Percentiles rank a stretch among this genome's conserved stretches.
phyloP scores from a whole-genome alignment of 2,797 vertebrate genomes.

The Malurus splendens region DNA sequence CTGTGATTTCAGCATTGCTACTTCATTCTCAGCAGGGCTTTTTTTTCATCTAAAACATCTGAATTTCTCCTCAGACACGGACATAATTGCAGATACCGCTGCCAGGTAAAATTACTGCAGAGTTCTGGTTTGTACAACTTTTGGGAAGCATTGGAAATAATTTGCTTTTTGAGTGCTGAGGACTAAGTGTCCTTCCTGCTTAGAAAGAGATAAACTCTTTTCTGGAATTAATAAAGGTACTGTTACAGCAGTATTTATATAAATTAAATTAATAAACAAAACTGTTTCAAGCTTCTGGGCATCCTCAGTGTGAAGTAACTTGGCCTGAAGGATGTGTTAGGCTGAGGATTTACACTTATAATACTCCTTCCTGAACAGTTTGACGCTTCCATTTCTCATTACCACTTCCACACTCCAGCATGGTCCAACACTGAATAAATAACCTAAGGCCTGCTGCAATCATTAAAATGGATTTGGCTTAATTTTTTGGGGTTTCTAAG shows the following conservation, averaged over 20 bases:
- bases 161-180: neutral
- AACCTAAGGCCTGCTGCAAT: neutral
- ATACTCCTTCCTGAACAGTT: neutral
- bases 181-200: neutral
- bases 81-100: neutral
- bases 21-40: neutral
- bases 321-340: neutral
- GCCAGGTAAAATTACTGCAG: neutral
- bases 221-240: neutral
- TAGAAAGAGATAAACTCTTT: neutral
- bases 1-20: neutral
- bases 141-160: neutral
- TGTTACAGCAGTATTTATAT: neutral
- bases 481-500: neutral
- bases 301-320: neutral
- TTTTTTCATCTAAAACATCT: neutral
- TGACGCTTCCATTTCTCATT: neutral
- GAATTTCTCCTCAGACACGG: neutral
- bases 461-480: neutral
- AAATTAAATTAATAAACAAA: neutral
- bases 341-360: neutral
- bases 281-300: neutral
- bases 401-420: neutral
- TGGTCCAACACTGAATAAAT: neutral
- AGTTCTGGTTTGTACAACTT: neutral